These are phyloP conservation scores for Colistium nudipinnis DNA, from an alignment of 2,113 vertebrate species.

Conservation along the genomic window DNA sequence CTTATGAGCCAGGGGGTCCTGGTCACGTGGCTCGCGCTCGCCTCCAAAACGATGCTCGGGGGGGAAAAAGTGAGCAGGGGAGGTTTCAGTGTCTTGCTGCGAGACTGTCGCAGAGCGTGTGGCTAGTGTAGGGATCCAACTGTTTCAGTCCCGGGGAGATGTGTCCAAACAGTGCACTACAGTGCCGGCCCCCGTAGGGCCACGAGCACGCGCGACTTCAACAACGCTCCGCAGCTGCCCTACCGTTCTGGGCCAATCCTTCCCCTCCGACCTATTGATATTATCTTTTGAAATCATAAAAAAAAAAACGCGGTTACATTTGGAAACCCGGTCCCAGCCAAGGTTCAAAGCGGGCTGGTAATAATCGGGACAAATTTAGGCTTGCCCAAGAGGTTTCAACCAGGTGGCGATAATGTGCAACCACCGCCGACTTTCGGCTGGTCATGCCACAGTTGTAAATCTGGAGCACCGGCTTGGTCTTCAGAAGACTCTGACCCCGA, in stretches of 20 bases:
- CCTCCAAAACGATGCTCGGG: too few relatives aligned
- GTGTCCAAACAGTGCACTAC: slow-evolving; percentile 51
- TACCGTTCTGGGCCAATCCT: not conserved
- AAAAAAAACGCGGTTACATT: not conserved
- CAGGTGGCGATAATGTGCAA: slow-evolving; percentile 14
- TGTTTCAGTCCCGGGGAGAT: slow-evolving; percentile 53
- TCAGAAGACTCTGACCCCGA: slow-evolving; percentile 20
- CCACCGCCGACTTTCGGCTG: slow-evolving; percentile 30
- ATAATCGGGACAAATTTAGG: not conserved
- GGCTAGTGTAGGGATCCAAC: slow-evolving; percentile 57
- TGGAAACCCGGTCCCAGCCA: not conserved
- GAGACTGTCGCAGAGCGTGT: slow-evolving; percentile 59
- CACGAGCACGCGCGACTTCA: not conserved
- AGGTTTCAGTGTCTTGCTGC: slow-evolving; percentile 38
- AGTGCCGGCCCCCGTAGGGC: slow-evolving; percentile 37
- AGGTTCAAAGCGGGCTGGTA: too few relatives aligned
- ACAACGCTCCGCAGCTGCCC: not conserved
- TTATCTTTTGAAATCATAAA: not conserved
- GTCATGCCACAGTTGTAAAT: slow-evolving; percentile 32
- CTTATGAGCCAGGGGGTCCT: not conserved
- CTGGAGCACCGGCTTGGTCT: slow-evolving; percentile 44
- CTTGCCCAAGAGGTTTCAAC: not conserved
- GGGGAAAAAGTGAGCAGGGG: slow-evolving; percentile 34
- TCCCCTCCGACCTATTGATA: not conserved
- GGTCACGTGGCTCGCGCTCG: not conserved